Evolutionary conservation across 2,888 invertebrate species (phyloP), one percentile per base, ranked within the genome.

Genomic region (Margaritifera margaritifera): DNA sequence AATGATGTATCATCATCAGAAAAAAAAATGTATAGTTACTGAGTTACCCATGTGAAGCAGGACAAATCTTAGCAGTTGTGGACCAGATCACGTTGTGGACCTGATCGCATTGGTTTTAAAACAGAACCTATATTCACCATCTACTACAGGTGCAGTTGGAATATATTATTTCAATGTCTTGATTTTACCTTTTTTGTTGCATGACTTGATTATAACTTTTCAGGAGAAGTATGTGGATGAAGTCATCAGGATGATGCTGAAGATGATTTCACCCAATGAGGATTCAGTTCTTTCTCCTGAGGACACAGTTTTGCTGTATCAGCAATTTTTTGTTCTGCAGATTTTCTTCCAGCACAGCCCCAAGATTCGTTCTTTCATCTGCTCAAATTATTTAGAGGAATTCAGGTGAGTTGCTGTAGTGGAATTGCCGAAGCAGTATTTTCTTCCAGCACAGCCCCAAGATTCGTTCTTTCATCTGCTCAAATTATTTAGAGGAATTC

Each of bases 401-500:
- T 88, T 88, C 78, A 87, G 86, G 87, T 88, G 80, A 78, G 84
- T 69, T 1, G 53, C 50, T 67, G n/a, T n/a, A n/a, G n/a, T n/a
- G n/a, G n/a, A n/a, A n/a, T n/a, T n/a, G n/a, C n/a, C n/a, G n/a
- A n/a, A n/a, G n/a, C n/a, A n/a, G n/a, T n/a, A 83, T 81, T 0
- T 82, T 88, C 64, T 77, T 87, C 18, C 79, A 84, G 56, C 84
- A 85, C 77, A 86, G 84, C 64, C 81, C 84, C 0, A 64, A 67
- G 27, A 73, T 84, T 31, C 76, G 80, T 60, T 71, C 71, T 22
- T 84, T 83, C 64, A 82, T 88, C 31, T 71, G 81, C 25, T 74
- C 82, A 57, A 84, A 85, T 64, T 87, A 86, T 72, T 79, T 80
- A n/a, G 87, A 87, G 73, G 88, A 88, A 68, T 88, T 88, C 78